A percentile compares a stretch with the other conserved stretches of the same genome.
These are phyloP conservation scores for Festucalex cinctus DNA, from an alignment of 2,113 vertebrate species.

Conservation along the genomic window DNA sequence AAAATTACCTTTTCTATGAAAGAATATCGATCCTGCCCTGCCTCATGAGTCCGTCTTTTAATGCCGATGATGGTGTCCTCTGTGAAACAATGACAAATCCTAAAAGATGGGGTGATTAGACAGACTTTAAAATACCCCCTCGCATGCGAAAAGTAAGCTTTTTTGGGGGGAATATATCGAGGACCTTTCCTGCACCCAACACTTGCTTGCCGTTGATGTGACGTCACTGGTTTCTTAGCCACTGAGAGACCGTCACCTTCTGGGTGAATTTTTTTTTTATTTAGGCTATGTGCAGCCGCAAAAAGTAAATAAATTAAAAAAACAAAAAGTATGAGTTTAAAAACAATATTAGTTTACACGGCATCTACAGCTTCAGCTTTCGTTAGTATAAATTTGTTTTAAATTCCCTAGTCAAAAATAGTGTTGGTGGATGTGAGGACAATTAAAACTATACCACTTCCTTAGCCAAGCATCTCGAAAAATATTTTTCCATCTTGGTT, in stretches of 20 bases:
- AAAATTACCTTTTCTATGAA: slow-evolving; percentile 44
- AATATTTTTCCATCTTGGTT: background rate
- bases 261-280: background rate
- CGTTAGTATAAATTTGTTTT: background rate
- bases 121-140: background rate
- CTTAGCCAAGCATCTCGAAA: background rate
- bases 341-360: background rate
- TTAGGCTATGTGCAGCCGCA: too few relatives aligned
- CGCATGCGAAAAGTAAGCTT: background rate
- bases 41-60: slow-evolving; percentile 45
- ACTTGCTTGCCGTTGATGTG: slow-evolving; percentile 1
- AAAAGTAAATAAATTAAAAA: background rate
- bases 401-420: background rate
- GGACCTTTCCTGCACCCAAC: slow-evolving; percentile 12
- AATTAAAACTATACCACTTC: background rate
- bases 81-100: rapidly evolving
- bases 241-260: slow-evolving; percentile 10
- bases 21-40: slow-evolving; percentile 9
- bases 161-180: slow-evolving; percentile 7
- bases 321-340: background rate
- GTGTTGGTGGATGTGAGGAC: background rate
- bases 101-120: background rate
- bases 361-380: background rate
- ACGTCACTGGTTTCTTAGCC: slow-evolving; percentile 29
- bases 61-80: slow-evolving; percentile 9